Base-by-base conservation (phyloP, 1,140 invertebrate species). In the Phortica variegata region DNA sequence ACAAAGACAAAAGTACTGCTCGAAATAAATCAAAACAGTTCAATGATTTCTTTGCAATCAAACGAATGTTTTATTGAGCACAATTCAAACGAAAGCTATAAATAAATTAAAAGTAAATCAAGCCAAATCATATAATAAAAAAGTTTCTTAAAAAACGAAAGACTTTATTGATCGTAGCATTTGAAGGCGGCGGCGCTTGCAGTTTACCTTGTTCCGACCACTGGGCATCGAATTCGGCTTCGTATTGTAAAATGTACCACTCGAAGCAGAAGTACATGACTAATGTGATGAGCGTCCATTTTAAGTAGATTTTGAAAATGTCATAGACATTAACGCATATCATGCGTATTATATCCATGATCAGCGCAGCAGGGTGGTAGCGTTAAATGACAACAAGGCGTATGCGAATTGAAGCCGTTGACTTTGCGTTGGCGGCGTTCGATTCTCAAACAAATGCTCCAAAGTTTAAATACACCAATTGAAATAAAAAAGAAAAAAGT, bases 271-370 rank as follows among this genome's bases (percentile, higher is more conserved):
- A 60, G 43, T 73, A 73, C 13, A 73, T 34, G 20, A 55, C 46
- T 31, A 73, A 42, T 9, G 70, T 68, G 18, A 73, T 52, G 19
- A 70, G 17, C 5, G 58, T 62, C 8, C 70, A 70, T 44, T 73
- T 73, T 2, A 73, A 8, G 39, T 73, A 73, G 33, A 73, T 62
- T 41, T 60, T 73, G 9, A 73, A 60, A 13, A 73, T 70, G 36
- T 62, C 59, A 29, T 68, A 33, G 23, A 65, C 41, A 47, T 73
- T 51, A 7, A 55, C 13, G 9, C 49, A 39, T 2, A 70, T 29
- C 32, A 56, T 56, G 44, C 55, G 56, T 40, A 73, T 49, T 37
- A 58, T 42, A 33, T 68, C 61, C 49, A 63, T 63, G 44, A 31
- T 44, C 6, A n/a, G n/a, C n/a, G n/a, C n/a, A n/a, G n/a, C n/a